Conservation (phyloP, 2,888 invertebrate genomes). For the Platycheirus albimanus region DNA sequence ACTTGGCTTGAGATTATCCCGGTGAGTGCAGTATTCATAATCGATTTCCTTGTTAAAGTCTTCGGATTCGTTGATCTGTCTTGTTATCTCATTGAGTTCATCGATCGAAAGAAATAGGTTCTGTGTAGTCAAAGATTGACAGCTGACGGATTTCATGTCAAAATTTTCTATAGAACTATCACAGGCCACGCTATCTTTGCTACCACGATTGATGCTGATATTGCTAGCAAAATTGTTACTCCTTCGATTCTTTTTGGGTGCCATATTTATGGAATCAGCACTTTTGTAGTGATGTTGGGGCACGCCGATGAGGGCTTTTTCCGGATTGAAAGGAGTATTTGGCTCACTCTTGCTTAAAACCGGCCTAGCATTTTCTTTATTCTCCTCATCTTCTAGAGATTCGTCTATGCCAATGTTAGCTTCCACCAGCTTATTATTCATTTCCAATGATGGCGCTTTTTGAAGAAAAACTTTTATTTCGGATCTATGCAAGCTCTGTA, state of each 20-base stretch:
- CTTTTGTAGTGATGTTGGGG: conserved; percentile 79
- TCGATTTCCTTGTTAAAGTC: conserved; percentile 81
- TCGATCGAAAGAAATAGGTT: conserved; percentile 82
- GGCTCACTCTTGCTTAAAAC: conserved; percentile 78
- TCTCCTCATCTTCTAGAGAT: conserved; percentile 72
- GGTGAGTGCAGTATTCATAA: conserved; percentile 82
- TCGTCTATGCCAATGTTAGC: conserved; percentile 76
- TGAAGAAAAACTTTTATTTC: conserved; percentile 80
- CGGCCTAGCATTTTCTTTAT: conserved; percentile 78
- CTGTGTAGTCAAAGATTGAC: conserved; percentile 81
- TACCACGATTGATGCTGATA: conserved; percentile 76
- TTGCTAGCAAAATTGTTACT: conserved; percentile 76
- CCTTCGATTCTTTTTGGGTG: conserved; percentile 62
- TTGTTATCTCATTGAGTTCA: conserved; percentile 82
- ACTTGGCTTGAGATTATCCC: conserved; percentile 81
- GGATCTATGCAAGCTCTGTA: conserved; percentile 80
- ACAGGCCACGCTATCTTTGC: conserved; percentile 78
- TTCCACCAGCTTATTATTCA: conserved; percentile 77
- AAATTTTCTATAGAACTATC: conserved; percentile 79
- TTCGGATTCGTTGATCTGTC: conserved; percentile 82
- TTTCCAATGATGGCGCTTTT: conserved; percentile 80
- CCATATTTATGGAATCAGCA: conserved; percentile 78
- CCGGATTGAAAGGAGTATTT: conserved; percentile 77
- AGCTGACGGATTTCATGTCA: conserved; percentile 82
- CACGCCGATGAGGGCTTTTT: conserved; percentile 75